phyloP scores from a whole-genome alignment of 2,113 vertebrate species.

The Chaetura pelagica region DNA sequence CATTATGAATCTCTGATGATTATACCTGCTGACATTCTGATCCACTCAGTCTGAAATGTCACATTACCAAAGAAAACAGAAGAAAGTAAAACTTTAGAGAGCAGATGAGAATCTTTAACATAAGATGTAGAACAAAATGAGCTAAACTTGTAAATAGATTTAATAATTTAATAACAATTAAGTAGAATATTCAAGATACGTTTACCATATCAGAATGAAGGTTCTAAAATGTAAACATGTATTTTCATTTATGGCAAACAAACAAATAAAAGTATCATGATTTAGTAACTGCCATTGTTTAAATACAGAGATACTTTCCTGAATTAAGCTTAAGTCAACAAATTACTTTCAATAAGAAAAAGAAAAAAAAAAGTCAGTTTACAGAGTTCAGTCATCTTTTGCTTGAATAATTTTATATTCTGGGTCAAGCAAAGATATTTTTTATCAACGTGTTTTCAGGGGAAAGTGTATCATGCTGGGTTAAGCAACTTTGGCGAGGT shows the following conservation, averaged over 20 bases:
- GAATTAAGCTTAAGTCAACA: too few relatives aligned
- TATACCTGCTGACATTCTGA: background rate
- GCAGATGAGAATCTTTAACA: background rate
- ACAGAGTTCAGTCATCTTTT: too few relatives aligned
- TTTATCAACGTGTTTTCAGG: too few relatives aligned
- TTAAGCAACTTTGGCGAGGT: background rate
- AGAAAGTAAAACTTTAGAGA: background rate
- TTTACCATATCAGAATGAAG: background rate
- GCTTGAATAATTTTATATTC: too few relatives aligned
- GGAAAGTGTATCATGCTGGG: background rate
- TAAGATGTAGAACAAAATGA: background rate
- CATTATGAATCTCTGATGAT: background rate
- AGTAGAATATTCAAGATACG: background rate
- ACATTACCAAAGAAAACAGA: background rate
- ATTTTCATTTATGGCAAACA: background rate
- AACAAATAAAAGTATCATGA: background rate
- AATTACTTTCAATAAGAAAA: too few relatives aligned
- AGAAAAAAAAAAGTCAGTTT: too few relatives aligned
- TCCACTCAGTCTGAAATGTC: background rate
- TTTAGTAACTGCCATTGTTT: too few relatives aligned
- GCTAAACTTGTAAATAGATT: too few relatives aligned
- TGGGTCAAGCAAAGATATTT: too few relatives aligned
- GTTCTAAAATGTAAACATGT: background rate
- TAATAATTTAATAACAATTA: background rate
- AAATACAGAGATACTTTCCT: too few relatives aligned